Percentiles rank a stretch among this genome's conserved stretches.
These are phyloP conservation scores for Speoplatyrhinus poulsoni DNA, from an alignment of 2,113 vertebrate genomes.

Conservation along the genomic window DNA sequence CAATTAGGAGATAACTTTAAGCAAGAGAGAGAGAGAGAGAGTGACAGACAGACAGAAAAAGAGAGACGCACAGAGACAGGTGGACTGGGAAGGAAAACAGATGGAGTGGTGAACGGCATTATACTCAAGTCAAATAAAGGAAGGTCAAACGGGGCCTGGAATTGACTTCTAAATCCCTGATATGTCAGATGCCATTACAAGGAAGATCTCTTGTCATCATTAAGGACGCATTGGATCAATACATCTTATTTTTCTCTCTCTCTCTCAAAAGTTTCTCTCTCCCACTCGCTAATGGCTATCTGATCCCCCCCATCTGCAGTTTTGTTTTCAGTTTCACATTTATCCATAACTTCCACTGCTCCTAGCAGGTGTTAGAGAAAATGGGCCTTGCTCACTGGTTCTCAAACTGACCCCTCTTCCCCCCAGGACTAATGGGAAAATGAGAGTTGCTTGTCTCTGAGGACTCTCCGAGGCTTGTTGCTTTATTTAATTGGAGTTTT, in stretches of 20 bases:
- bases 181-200: constrained; percentile 56
- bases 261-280: constrained; percentile 11
- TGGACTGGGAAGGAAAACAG: not conserved
- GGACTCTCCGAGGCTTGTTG: constrained; percentile 60
- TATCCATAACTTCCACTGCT: constrained; percentile 46
- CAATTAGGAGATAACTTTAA: constrained; percentile 38
- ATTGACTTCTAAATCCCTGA: constrained; percentile 57
- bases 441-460: constrained; percentile 55
- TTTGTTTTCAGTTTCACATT: constrained; percentile 29
- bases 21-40: constrained; percentile 8
- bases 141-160: constrained; percentile 51
- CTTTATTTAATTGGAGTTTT: constrained; percentile 81
- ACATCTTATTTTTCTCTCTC: constrained; percentile 24
- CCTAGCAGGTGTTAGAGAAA: constrained; percentile 31
- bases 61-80: constrained; percentile 10
- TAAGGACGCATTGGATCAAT: constrained; percentile 62
- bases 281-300: constrained; percentile 35
- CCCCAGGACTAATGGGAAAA: constrained; percentile 65
- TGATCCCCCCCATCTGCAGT: constrained; percentile 13
- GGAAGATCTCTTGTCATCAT: constrained; percentile 69
- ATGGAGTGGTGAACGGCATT: constrained; percentile 7
- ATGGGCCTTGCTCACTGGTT: constrained; percentile 29
- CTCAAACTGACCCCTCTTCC: constrained; percentile 1
- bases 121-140: constrained; percentile 43
- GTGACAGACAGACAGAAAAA: constrained; percentile 27